phyloP scores from a whole-genome alignment of 1,140 invertebrate genomes.

The Rhagoletis zephyria region DNA sequence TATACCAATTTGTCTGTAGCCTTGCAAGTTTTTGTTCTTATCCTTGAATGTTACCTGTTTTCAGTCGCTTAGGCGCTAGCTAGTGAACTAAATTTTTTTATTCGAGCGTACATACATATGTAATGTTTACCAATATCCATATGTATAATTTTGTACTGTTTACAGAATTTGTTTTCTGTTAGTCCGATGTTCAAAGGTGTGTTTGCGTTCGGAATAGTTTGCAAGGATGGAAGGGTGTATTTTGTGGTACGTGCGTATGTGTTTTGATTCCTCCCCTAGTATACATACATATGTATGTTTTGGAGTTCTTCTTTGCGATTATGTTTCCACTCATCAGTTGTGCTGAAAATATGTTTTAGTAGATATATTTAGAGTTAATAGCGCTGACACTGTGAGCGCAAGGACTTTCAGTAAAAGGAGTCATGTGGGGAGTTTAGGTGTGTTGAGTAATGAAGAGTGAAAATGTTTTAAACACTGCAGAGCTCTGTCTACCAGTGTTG shows the following conservation, averaged over 20 bases:
- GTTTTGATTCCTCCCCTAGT: not conserved
- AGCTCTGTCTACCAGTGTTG: no score
- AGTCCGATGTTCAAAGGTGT: not conserved
- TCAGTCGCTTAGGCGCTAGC: no score
- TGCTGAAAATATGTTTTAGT: not conserved
- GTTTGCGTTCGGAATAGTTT: not conserved
- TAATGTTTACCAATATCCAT: no score
- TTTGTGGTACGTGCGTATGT: not conserved
- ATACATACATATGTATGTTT: not conserved
- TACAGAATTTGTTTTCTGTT: not conserved
- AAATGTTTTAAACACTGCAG: not conserved
- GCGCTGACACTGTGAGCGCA: slow-evolving; percentile 29
- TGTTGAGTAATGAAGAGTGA: not conserved
- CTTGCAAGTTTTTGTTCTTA: not conserved
- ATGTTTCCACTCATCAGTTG: not conserved
- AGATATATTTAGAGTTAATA: no score
- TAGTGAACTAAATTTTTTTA: no score
- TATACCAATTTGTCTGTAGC: slow-evolving; percentile 3
- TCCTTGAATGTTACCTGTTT: not conserved
- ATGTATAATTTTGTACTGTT: no score
- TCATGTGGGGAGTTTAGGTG: not conserved
- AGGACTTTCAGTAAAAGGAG: not conserved
- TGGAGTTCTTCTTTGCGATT: not conserved
- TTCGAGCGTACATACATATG: no score
- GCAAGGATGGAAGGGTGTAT: not conserved